Conservation (phyloP, 2,888 invertebrate species). For the Arge pagana region DNA sequence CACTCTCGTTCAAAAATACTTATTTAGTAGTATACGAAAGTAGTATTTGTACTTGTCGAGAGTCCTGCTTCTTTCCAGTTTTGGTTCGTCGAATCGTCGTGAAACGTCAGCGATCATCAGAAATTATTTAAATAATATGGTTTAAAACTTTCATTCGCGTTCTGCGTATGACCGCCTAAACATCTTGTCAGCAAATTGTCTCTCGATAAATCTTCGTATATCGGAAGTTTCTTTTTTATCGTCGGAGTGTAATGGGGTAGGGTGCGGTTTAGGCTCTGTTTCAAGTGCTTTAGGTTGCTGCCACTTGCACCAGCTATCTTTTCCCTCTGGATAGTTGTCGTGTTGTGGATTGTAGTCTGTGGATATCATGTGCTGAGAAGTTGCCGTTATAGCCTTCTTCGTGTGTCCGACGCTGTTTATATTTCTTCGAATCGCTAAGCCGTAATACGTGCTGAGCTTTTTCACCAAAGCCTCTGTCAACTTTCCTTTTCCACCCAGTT, state of each 20-base stretch:
- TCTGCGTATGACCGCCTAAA: conserved; percentile 22
- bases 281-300: conserved; percentile 25
- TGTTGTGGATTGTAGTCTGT: conserved; percentile 36
- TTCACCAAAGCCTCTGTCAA: conserved; percentile 35
- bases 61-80: too few species aligned
- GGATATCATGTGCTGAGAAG: conserved; percentile 32
- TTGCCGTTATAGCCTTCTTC: conserved; percentile 35
- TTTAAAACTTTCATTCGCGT: conserved; percentile 25
- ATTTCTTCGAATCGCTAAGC: conserved; percentile 37
- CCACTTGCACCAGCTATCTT: conserved; percentile 37
- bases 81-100: too few species aligned
- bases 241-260: conserved; percentile 5
- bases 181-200: conserved; percentile 8
- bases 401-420: conserved; percentile 32
- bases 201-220: conserved; percentile 5
- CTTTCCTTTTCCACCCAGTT: conserved; percentile 34
- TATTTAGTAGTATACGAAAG: too few species aligned
- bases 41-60: too few species aligned
- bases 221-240: conserved; percentile 9
- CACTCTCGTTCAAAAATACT: too few species aligned
- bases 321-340: conserved; percentile 34
- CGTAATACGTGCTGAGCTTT: conserved; percentile 37
- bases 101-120: too few species aligned
- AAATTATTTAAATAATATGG: too few species aligned
- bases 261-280: conserved; percentile 9